These are phyloP conservation scores for Anser cygnoides DNA, from an alignment of 2,113 vertebrate species.

Conservation along the genomic window DNA sequence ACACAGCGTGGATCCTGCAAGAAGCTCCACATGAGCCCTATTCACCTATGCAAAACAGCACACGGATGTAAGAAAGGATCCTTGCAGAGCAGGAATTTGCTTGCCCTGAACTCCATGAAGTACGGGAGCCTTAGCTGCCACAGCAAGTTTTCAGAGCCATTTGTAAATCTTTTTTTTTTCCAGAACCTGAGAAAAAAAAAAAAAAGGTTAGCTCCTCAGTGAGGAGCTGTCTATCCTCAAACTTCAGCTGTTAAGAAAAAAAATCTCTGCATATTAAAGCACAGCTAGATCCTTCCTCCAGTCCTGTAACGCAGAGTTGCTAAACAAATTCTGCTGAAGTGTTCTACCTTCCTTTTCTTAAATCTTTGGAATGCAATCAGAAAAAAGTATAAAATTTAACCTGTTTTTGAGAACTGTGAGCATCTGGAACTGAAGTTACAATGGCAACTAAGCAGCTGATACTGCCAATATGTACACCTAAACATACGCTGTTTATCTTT, in stretches of 20 bases:
- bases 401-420: background rate
- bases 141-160: background rate
- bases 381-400: background rate
- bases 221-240: background rate
- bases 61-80: slow-evolving; percentile 1
- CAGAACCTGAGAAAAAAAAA: background rate
- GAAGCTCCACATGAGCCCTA: background rate
- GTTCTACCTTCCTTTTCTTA: background rate
- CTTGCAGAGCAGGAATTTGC: background rate
- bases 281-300: background rate
- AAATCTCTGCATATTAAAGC: background rate
- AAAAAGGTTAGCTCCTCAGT: background rate
- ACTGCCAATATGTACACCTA: background rate
- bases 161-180: background rate
- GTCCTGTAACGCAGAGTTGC: background rate
- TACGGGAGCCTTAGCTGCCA: background rate
- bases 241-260: background rate
- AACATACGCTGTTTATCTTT: background rate
- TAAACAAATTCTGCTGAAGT: background rate
- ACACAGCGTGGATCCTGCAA: background rate
- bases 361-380: background rate
- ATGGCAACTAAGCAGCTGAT: background rate
- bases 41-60: background rate
- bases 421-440: background rate
- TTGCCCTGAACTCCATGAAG: slow-evolving; percentile 27